These are phyloP conservation scores for Promerops cafer DNA, from an alignment of 2,113 vertebrate genomes.

Conservation along the genomic window DNA sequence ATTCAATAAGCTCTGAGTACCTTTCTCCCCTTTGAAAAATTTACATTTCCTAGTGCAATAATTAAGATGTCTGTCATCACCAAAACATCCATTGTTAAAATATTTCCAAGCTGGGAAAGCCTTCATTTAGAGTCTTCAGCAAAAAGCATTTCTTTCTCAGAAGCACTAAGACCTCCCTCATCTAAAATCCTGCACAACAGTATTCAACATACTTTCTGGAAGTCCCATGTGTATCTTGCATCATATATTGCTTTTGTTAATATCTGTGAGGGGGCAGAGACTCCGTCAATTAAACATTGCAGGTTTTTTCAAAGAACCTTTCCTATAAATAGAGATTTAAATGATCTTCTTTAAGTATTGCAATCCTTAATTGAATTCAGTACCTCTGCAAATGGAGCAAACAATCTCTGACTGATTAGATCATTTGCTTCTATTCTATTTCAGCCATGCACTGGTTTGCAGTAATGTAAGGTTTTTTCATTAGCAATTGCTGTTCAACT, in stretches of 20 bases:
- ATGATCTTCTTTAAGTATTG: conserved; percentile 36
- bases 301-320: not conserved
- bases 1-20: not conserved
- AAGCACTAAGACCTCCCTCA: not conserved
- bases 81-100: conserved; percentile 17
- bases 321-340: conserved; percentile 53
- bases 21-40: not conserved
- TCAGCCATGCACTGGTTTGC: conserved; percentile 33
- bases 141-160: not conserved
- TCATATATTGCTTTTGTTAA: not conserved
- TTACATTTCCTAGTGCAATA: not conserved
- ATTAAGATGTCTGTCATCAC: conserved; percentile 8
- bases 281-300: not conserved
- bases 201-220: not conserved
- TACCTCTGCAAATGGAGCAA: conserved; percentile 59
- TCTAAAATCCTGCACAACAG: not conserved
- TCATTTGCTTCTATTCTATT: conserved; percentile 56
- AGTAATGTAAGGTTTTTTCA: not conserved
- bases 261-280: not conserved
- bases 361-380: conserved; percentile 66
- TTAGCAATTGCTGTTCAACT: conserved; percentile 29
- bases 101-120: not conserved
- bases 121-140: not conserved
- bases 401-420: conserved; percentile 65
- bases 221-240: not conserved